A percentile compares a stretch with the other conserved stretches of the same genome.
Conservation (phyloP, 30 jellyfish, hydroid and myxozoan genomes). For the Euphysa ruthae region DNA sequence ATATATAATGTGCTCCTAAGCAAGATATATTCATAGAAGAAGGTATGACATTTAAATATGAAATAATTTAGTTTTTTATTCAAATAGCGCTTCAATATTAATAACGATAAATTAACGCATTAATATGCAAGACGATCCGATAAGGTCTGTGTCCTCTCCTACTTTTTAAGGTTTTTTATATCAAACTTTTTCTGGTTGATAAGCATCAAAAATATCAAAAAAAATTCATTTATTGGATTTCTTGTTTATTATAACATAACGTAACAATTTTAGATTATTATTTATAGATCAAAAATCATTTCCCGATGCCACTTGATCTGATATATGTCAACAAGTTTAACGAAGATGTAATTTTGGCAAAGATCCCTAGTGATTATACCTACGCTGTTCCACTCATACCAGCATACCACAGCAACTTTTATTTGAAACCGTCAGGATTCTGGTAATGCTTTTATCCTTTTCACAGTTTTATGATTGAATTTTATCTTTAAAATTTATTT, state of each 20-base stretch:
- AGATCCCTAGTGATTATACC: slow-evolving; percentile 30
- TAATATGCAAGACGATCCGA: too few relatives aligned
- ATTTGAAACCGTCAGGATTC: slow-evolving; percentile 74
- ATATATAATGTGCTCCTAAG: too few relatives aligned
- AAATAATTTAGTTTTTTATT: too few relatives aligned
- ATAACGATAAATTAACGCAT: too few relatives aligned
- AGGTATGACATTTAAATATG: too few relatives aligned
- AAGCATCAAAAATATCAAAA: not conserved
- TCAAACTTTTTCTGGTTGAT: too few relatives aligned
- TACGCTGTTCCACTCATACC: slow-evolving; percentile 69
- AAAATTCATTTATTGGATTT: not conserved
- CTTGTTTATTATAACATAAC: not conserved
- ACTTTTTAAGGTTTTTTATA: too few relatives aligned
- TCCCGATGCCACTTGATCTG: slow-evolving; percentile 86
- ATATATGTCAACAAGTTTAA: slow-evolving; percentile 32
- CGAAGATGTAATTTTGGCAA: slow-evolving; percentile 17
- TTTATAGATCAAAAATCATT: slow-evolving; percentile 62
- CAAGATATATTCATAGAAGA: too few relatives aligned
- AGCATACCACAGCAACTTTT: slow-evolving; percentile 62
- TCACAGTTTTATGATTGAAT: too few relatives aligned
- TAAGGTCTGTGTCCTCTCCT: too few relatives aligned
- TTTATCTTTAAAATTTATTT: too few relatives aligned
- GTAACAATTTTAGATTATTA: not conserved
- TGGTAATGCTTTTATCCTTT: slow-evolving; percentile 36
- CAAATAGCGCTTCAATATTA: too few relatives aligned